Base-by-base conservation (phyloP, 2,888 invertebrate species). In the Dysmachus trigonus region DNA sequence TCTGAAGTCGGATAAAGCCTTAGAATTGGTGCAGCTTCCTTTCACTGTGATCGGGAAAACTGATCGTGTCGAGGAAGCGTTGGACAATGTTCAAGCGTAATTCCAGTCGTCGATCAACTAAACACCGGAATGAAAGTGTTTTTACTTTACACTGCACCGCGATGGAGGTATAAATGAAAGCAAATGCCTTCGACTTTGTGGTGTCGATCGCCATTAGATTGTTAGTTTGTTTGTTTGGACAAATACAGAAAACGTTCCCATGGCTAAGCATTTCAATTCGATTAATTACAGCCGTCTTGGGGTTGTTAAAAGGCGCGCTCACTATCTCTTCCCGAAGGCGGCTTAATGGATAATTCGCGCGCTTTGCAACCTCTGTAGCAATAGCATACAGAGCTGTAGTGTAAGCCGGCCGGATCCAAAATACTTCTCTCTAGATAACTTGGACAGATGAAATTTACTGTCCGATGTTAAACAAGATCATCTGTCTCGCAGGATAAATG, bases 381-480 rank as follows among this genome's bases (percentile, higher is more conserved):
- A 47, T n/a, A 41, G n/a, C n/a, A 47, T 6, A 18, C 5, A 47
- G 47, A 47, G 47, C 33, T 33, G 6, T n/a, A 6, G n/a, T 47
- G n/a, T n/a, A 15, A 15, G n/a, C 47, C n/a, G 47, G n/a, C 47
- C 47, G n/a, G 47, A 47, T 47, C 47, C 62, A 82, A 41, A 41
- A 82, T 62, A 53, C 81, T 53, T 62, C 79, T 53, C 53, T 18
- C n/a, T 30, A 62, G 62, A 82, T 82, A 82, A 82, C 31, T 82
- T 82, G 51, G 81, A 82, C 81, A 82, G 15, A 33, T 53, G 15
- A 82, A 82, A 82, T 82, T 82, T 33, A 82, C 81, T 53, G 62
- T 31, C 53, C 53, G 15, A 31, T 82, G 62, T 62, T 62, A 41
- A 82, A 82, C 81, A 82, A 82, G 81, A 82, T 82, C 81, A 82